Evolutionary conservation across 2,888 invertebrate species (phyloP).

Genomic region (Thymelicus lineola): DNA sequence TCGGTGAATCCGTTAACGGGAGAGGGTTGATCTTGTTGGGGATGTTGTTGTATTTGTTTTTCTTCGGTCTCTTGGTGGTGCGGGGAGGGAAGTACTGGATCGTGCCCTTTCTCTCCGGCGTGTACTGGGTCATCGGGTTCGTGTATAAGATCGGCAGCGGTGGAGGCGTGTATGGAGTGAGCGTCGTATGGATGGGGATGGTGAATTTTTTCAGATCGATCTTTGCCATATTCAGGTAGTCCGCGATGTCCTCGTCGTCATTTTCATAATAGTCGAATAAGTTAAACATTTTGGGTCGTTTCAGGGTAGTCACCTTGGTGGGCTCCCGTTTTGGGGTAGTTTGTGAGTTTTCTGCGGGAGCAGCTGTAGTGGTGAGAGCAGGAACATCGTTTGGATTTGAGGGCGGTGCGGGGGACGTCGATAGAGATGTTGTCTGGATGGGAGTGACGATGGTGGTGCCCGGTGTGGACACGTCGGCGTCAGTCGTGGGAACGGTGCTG

Average conservation of each 20-base stretch:
- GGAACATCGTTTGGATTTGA: slow-evolving; percentile 5
- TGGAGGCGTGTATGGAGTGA: slow-evolving; percentile 38
- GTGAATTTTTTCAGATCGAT: slow-evolving; percentile 70
- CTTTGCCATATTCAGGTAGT: slow-evolving; percentile 66
- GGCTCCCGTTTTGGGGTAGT: slow-evolving; percentile 11
- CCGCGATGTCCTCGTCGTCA: slow-evolving; percentile 67
- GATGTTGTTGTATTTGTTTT: slow-evolving; percentile 57
- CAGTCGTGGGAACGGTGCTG: slow-evolving; percentile 24
- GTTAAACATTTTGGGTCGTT: slow-evolving; percentile 57
- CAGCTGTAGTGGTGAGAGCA: slow-evolving; percentile 25
- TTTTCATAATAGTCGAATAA: slow-evolving; percentile 67
- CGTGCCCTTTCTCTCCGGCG: slow-evolving; percentile 65
- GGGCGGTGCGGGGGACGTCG: background rate
- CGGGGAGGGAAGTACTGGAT: slow-evolving; percentile 75
- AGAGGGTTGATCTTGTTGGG: slow-evolving; percentile 59
- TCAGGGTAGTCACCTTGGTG: slow-evolving; percentile 43
- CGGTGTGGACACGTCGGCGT: slow-evolving; percentile 23
- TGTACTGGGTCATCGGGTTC: slow-evolving; percentile 45
- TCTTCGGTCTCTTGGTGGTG: slow-evolving; percentile 52
- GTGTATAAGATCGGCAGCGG: slow-evolving; percentile 47
- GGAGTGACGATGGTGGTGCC: slow-evolving; percentile 25
- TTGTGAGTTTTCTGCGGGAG: slow-evolving; percentile 28
- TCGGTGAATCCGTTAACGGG: slow-evolving; percentile 48
- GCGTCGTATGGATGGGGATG: slow-evolving; percentile 39
- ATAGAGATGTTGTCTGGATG: slow-evolving; percentile 13